phyloP scores from a whole-genome alignment of 2,888 invertebrate genomes.

The Rhodophaea formosa region DNA sequence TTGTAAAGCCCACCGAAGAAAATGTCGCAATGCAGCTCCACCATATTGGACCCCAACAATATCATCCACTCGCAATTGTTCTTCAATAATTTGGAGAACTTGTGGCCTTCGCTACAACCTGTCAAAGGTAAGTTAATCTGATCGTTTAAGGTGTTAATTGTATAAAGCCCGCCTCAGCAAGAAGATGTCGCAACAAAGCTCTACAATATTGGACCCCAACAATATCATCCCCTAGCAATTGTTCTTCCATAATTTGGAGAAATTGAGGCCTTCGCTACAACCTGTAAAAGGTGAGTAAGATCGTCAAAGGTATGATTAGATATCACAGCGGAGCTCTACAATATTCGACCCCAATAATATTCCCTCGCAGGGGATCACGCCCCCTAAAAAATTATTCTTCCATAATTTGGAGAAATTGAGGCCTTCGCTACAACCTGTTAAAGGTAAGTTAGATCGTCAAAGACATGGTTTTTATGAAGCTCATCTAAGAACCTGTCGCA shows the following conservation, averaged over 20 bases:
- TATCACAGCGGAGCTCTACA: conserved; percentile 88
- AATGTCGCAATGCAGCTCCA: conserved; percentile 89
- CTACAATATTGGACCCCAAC: conserved; percentile 86
- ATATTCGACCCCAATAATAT: conserved; percentile 87
- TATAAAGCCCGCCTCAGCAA: conserved; percentile 98
- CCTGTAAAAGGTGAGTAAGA: conserved; percentile 91
- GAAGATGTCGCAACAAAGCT: conserved; percentile 91
- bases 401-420: conserved; percentile 97
- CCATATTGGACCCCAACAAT: conserved; percentile 86
- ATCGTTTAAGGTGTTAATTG: no score
- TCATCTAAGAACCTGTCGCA: conserved; percentile 97
- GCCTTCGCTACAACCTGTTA: conserved; percentile 97
- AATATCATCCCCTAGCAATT: conserved; percentile 85
- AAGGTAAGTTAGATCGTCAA: conserved; percentile 85
- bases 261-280: conserved; percentile 95
- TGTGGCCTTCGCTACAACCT: conserved; percentile 96
- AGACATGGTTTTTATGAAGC: no score
- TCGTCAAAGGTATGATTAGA: no score
- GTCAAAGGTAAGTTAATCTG: conserved; percentile 90
- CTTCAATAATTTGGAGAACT: conserved; percentile 97
- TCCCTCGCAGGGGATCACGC: no score
- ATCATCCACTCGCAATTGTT: conserved; percentile 87
- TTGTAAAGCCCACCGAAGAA: conserved; percentile 99
- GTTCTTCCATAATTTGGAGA: conserved; percentile 98
- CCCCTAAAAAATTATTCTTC: conserved; percentile 97